Conservation (phyloP, 2,113 vertebrate species). For the Pseudorectes ferrugineus region DNA sequence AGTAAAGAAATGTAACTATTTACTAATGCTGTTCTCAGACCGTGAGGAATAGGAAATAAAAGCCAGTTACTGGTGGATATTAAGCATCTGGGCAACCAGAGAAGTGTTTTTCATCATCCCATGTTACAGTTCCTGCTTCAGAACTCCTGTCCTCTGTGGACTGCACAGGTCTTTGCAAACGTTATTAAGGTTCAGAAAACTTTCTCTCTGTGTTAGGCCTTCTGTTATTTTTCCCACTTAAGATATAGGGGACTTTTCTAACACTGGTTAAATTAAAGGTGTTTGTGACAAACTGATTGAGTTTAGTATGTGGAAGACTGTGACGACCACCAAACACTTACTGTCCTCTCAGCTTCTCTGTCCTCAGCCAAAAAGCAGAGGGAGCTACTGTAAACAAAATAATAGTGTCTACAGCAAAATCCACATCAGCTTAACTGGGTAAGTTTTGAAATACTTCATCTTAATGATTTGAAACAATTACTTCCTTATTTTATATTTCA, state of each 20-base stretch:
- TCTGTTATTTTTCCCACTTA: neutral
- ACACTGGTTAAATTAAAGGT: neutral
- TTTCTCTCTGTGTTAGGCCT: neutral
- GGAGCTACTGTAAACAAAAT: neutral
- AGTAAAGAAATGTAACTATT: neutral
- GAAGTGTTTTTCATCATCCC: neutral
- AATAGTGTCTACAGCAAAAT: neutral
- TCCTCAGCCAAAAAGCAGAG: neutral
- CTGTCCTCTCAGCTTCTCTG: neutral
- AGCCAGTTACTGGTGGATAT: neutral
- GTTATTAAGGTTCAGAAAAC: neutral
- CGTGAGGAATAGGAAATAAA: neutral
- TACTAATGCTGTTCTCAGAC: neutral
- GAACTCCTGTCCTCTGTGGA: neutral
- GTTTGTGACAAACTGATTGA: neutral
- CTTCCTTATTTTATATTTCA: neutral
- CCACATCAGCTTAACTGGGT: neutral
- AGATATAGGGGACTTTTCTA: neutral
- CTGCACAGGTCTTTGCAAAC: neutral
- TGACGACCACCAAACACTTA: neutral
- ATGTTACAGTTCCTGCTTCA: neutral
- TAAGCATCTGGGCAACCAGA: neutral
- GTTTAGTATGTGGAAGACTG: neutral
- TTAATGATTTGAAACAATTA: neutral
- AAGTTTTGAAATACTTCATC: neutral